phyloP scores from a whole-genome alignment of 2,113 vertebrate genomes.

The Syrmaticus mikado region DNA sequence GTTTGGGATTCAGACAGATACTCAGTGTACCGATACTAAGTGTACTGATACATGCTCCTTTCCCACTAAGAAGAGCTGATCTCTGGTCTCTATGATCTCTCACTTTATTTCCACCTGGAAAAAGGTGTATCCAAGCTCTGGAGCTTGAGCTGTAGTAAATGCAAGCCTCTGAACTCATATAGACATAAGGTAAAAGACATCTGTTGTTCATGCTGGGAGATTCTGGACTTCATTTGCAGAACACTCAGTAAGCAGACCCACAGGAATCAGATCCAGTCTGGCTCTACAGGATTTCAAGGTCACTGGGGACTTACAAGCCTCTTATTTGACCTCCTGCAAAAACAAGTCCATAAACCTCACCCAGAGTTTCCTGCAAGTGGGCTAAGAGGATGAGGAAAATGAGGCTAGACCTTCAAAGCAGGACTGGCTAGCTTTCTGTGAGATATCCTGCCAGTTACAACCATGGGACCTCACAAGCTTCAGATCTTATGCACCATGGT shows the following conservation, averaged over 20 bases:
- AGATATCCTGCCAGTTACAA: background rate
- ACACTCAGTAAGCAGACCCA: background rate
- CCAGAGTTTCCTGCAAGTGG: background rate
- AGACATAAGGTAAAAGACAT: background rate
- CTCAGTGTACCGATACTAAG: background rate
- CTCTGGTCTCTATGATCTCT: background rate
- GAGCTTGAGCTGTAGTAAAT: background rate
- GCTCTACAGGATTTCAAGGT: background rate
- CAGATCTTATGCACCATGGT: background rate
- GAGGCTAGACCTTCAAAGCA: background rate
- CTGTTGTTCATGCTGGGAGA: background rate
- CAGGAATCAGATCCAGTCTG: background rate
- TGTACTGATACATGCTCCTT: background rate
- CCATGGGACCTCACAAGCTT: background rate
- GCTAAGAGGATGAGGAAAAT: constrained; percentile 5
- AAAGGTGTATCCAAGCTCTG: background rate
- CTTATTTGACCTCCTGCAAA: background rate
- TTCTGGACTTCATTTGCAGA: constrained; percentile 38
- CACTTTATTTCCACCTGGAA: background rate
- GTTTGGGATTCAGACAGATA: background rate
- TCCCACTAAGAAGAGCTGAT: background rate
- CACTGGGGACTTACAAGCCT: background rate
- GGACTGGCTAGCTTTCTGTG: background rate
- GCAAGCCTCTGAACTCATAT: background rate
- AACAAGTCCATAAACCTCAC: constrained; percentile 16